Percentiles rank a stretch among this genome's conserved stretches.
Conservation (phyloP, 2,797 vertebrate species). For the Microchirus variegatus region DNA sequence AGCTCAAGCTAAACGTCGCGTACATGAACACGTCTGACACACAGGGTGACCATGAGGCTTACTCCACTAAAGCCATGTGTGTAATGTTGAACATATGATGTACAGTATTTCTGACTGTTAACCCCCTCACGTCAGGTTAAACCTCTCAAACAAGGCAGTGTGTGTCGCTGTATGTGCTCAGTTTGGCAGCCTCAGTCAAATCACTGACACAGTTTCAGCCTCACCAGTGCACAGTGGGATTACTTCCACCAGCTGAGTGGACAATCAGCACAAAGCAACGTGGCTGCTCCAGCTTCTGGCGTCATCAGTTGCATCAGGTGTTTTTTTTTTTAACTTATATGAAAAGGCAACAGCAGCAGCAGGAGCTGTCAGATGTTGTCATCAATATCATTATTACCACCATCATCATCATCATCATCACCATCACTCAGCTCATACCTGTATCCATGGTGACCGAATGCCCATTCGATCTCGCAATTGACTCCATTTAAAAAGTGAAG, state of each 20-base stretch:
- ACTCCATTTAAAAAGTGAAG: neutral
- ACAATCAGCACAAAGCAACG: slow-evolving; percentile 38
- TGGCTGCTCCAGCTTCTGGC: slow-evolving; percentile 20
- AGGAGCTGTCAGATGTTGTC: neutral
- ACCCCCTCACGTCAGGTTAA: too few species aligned
- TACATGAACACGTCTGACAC: neutral
- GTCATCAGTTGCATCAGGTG: slow-evolving; percentile 19
- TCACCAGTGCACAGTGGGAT: slow-evolving; percentile 44
- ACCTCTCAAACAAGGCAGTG: too few species aligned
- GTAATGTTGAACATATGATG: too few species aligned
- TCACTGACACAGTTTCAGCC: slow-evolving; percentile 13
- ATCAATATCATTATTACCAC: neutral
- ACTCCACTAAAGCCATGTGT: too few species aligned
- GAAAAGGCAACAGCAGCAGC: neutral
- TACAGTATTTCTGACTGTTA: too few species aligned
- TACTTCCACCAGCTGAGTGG: slow-evolving; percentile 42
- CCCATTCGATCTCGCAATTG: neutral
- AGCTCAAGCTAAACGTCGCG: too few species aligned
- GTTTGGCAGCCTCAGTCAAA: neutral
- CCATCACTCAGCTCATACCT: slow-evolving; percentile 63
- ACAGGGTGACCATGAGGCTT: slow-evolving; percentile 31
- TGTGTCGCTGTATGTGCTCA: too few species aligned
- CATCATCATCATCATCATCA: neutral
- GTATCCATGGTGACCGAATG: slow-evolving; percentile 62
- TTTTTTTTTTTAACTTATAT: neutral